Conservation (phyloP, 2,888 invertebrate species). For the Ochropleura leucogaster region DNA sequence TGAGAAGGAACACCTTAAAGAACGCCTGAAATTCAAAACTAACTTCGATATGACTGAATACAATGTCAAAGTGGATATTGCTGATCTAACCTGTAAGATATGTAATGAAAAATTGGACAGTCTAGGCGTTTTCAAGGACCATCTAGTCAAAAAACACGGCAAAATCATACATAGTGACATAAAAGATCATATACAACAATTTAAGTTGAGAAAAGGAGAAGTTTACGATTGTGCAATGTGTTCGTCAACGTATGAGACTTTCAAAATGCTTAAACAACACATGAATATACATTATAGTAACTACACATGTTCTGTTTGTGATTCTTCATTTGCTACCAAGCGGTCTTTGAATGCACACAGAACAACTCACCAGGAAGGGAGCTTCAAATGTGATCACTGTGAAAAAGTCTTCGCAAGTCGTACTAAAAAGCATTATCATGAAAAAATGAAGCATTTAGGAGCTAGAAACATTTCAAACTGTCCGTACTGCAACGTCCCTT, state of each 20-base stretch:
- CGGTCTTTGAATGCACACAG: conserved; percentile 79
- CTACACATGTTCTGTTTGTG: conserved; percentile 79
- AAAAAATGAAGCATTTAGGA: conserved; percentile 83
- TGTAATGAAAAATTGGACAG: conserved; percentile 74
- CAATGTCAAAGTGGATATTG: conserved; percentile 78
- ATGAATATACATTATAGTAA: conserved; percentile 86
- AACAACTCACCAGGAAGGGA: conserved; percentile 80
- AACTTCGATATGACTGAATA: conserved; percentile 78
- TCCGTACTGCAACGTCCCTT: conserved; percentile 81
- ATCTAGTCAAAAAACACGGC: conserved; percentile 75
- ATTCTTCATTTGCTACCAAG: conserved; percentile 80
- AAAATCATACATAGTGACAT: conserved; percentile 78
- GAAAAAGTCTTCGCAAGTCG: conserved; percentile 82
- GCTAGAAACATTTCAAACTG: conserved; percentile 83
- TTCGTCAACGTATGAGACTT: conserved; percentile 82
- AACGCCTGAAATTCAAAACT: conserved; percentile 75
- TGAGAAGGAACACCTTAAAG: conserved; percentile 70
- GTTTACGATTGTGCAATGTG: conserved; percentile 83
- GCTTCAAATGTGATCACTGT: conserved; percentile 83
- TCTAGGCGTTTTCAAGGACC: conserved; percentile 73
- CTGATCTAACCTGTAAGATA: conserved; percentile 74
- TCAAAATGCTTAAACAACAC: conserved; percentile 86
- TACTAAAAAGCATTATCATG: conserved; percentile 82
- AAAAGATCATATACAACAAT: conserved; percentile 83
- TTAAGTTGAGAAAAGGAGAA: conserved; percentile 82